Base-by-base conservation (phyloP, 2,888 invertebrate genomes). In the Peribatodes rhomboidaria region DNA sequence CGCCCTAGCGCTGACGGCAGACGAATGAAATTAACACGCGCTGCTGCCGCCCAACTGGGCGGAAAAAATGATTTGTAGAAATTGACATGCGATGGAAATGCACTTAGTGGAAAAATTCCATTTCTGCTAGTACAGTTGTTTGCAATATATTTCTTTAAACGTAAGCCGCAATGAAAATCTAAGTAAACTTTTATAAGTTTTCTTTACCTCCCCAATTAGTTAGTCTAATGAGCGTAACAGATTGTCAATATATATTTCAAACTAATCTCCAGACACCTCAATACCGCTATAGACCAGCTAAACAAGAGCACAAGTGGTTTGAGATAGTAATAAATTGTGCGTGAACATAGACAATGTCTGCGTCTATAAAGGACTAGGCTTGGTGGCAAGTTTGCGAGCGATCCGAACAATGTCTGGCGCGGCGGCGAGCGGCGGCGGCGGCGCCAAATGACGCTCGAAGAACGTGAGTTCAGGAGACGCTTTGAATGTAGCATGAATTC, bases 311-410 rank as follows among this genome's bases (percentile, higher is more conserved):
- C 50, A 47, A 63, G 58, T 65, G 54, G 50, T 61, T 58, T 11
- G 33, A 16, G 13, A 58, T 61, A 61, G 54, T 60, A 49, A 55
- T 59, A 69, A 66, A 61, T 64, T 59, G 56, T 47, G 61, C 37
- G 60, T 59, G 41, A 55, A 52, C 35, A 44, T 31, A 58, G 16
- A 13, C 20, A 41, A 22, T 7, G 27, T 37, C n/a, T 53, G 22
- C n/a, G 20, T 20, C 8, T 13, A 33, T 49, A 49, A 49, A 33
- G 16, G 35, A 53, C 31, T 44, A 14, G 54, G 47, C 11, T 55
- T 41, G 42, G 18, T 13, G 16, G 41, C 39, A 61, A 69, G 63
- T 69, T 66, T 44, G 39, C 18, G 56, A 65, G 60, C 39, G 59
- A 56, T 58, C 54, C 55, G 42, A 52, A 63, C 60, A 61, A 61